Evolutionary conservation across 2,113 vertebrate species (phyloP).

Genomic region (Leucoraja erinaceus): DNA sequence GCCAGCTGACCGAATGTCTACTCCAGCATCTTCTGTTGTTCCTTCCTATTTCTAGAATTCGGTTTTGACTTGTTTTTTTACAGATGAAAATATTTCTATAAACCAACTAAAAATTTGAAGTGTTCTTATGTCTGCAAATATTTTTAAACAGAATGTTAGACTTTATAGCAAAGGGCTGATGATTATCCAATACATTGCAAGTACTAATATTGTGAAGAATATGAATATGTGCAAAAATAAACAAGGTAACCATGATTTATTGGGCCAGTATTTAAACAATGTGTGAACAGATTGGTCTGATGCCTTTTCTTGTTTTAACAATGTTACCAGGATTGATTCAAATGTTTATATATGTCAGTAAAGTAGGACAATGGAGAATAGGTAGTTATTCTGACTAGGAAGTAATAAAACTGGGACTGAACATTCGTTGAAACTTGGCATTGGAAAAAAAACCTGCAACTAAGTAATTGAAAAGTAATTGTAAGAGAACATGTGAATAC

Average conservation of each 20-base stretch:
- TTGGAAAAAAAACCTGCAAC: neutral
- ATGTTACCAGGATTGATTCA: neutral
- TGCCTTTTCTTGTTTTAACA: neutral
- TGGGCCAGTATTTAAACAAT: neutral
- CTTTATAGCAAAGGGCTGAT: neutral
- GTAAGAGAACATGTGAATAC: neutral
- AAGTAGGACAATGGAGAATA: neutral
- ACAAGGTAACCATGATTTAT: neutral
- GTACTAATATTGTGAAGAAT: neutral
- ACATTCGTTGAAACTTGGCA: neutral
- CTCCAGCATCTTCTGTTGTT: conserved; percentile 8
- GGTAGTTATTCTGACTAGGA: neutral
- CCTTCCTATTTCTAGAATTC: conserved; percentile 1
- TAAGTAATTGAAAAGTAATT: conserved; percentile 12
- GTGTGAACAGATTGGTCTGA: neutral
- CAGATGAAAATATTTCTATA: neutral
- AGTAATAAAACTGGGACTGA: neutral
- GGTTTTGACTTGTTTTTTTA: conserved; percentile 3
- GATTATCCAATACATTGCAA: conserved; percentile 9
- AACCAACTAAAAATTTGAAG: conserved; percentile 2
- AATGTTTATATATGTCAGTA: neutral
- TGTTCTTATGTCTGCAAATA: neutral
- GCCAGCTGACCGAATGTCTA: neutral
- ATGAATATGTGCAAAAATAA: conserved; percentile 11
- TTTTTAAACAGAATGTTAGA: neutral